Evolutionary conservation across 2,113 vertebrate genomes (phyloP).

Genomic region (Litocranius walleri): DNA sequence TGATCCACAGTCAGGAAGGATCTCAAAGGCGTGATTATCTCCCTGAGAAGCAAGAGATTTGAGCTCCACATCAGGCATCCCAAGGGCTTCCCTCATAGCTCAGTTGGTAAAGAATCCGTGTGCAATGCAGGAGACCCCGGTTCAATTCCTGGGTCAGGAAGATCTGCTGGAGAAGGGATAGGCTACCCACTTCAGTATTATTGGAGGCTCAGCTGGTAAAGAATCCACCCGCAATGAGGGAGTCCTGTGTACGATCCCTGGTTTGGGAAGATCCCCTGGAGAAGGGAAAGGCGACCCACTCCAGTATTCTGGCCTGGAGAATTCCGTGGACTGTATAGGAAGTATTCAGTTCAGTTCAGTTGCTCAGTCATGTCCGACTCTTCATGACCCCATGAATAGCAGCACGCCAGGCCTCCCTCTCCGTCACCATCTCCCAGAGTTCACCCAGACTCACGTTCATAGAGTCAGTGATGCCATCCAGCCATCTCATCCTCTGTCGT

Average conservation of each 20-base stretch:
- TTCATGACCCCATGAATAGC: no score
- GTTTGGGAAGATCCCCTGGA: not conserved
- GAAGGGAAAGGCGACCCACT: not conserved
- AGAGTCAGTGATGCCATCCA: no score
- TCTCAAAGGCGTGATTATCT: not conserved
- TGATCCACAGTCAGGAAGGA: not conserved
- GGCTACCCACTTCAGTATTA: not conserved
- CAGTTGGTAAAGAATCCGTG: not conserved
- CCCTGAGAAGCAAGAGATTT: not conserved
- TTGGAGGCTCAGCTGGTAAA: not conserved
- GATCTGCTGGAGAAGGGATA: not conserved
- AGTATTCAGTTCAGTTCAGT: no score
- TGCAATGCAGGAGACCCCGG: not conserved
- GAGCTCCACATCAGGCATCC: not conserved
- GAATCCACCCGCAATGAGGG: not conserved
- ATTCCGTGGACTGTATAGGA: not conserved
- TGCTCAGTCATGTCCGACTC: no score
- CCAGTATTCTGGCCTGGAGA: not conserved
- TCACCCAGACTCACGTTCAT: no score
- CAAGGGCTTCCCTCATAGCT: no score
- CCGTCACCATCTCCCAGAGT: no score
- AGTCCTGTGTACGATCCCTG: fast-evolving
- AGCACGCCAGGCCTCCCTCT: no score
- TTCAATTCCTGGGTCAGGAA: not conserved
- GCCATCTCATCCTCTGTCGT: no score